phyloP scores from a whole-genome alignment of 2,888 invertebrate genomes.

The Pogonocherus hispidulus region DNA sequence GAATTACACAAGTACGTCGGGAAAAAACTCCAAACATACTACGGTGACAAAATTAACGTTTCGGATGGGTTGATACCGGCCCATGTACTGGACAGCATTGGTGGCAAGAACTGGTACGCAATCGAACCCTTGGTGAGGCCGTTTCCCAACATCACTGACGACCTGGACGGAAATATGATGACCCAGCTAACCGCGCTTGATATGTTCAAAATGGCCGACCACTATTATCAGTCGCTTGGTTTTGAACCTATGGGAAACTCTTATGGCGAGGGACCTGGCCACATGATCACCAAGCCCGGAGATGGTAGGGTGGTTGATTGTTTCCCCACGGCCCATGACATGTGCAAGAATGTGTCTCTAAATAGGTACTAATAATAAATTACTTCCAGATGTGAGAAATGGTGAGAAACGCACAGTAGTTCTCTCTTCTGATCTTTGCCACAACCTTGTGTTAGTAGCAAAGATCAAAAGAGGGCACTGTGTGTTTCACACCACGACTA shows the following conservation, averaged over 20 bases:
- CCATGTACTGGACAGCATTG: not conserved
- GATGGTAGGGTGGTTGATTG: slow-evolving; percentile 73
- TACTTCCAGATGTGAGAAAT: too few relatives aligned
- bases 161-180: slow-evolving; percentile 71
- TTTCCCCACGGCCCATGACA: slow-evolving; percentile 80
- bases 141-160: slow-evolving; percentile 67
- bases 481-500: too few relatives aligned
- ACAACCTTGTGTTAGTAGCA: too few relatives aligned
- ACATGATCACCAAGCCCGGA: slow-evolving; percentile 73
- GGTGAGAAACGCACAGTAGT: slow-evolving; percentile 78
- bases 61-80: not conserved
- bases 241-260: slow-evolving; percentile 73
- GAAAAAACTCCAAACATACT: not conserved
- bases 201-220: slow-evolving; percentile 74
- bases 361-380: too few relatives aligned
- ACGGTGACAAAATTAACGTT: not conserved
- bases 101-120: not conserved
- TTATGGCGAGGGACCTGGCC: slow-evolving; percentile 70
- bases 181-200: slow-evolving; percentile 53
- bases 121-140: slow-evolving; percentile 67
- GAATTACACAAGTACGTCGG: not conserved
- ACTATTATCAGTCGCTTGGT: slow-evolving; percentile 75
- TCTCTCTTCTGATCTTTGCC: slow-evolving; percentile 38
- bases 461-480: too few relatives aligned
- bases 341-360: too few relatives aligned